Evolutionary conservation across 2,888 invertebrate genomes (phyloP).

Genomic region (Cynaeus angustus): DNA sequence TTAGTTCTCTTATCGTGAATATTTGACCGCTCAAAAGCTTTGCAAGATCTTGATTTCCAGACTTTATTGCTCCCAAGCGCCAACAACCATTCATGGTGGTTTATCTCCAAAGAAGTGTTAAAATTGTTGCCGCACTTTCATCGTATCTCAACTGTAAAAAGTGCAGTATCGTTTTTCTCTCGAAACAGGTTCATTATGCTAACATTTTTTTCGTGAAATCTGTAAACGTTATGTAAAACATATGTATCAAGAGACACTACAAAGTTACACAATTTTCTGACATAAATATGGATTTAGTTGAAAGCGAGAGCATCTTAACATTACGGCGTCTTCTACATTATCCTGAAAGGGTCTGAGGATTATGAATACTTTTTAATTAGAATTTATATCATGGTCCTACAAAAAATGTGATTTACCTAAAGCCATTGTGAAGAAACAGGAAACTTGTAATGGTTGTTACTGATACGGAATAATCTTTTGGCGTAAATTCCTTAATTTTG

Average conservation of each 20-base stretch:
- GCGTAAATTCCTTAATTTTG: too few relatives aligned
- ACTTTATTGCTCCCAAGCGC: too few relatives aligned
- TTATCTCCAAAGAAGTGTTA: too few relatives aligned
- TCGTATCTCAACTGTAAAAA: too few relatives aligned
- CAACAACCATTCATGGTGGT: too few relatives aligned
- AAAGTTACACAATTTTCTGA: constrained; percentile 24
- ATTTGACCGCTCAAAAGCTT: too few relatives aligned
- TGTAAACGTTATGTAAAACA: constrained; percentile 19
- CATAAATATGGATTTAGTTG: constrained; percentile 24
- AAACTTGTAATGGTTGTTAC: neutral
- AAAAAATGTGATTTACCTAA: constrained; percentile 20
- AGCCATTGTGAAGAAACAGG: neutral
- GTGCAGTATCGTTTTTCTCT: neutral
- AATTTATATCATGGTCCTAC: constrained; percentile 19
- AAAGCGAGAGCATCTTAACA: constrained; percentile 22
- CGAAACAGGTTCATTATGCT: constrained; percentile 15
- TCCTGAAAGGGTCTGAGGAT: constrained; percentile 27
- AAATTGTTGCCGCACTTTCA: too few relatives aligned
- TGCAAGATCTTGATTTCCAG: too few relatives aligned
- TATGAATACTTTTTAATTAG: constrained; percentile 29
- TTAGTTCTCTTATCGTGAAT: too few relatives aligned
- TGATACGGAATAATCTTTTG: neutral
- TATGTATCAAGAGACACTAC: constrained; percentile 21
- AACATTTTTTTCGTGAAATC: constrained; percentile 31
- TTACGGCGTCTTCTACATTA: constrained; percentile 12